These are phyloP conservation scores for Anguilla marmorata DNA, from an alignment of 2,797 vertebrate genomes.

Conservation along the genomic window DNA sequence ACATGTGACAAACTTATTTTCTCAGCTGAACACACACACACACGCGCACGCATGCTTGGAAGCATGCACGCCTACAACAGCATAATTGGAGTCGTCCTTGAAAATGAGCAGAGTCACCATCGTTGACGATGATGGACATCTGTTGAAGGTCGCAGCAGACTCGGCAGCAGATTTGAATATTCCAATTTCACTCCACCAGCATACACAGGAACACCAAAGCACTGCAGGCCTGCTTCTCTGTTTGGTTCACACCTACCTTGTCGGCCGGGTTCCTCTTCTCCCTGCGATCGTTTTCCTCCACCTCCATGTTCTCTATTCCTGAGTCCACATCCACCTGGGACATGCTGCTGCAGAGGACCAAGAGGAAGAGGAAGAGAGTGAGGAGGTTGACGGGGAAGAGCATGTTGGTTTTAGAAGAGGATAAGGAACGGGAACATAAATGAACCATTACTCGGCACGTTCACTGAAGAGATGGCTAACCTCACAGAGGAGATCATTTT, in stretches of 20 bases:
- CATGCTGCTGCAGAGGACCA: slow-evolving; percentile 75
- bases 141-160: not conserved
- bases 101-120: not conserved
- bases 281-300: slow-evolving; percentile 94
- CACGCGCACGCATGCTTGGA: not conserved
- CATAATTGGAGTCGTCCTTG: not conserved
- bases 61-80: not conserved
- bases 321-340: slow-evolving; percentile 99
- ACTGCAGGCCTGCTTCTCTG: not conserved
- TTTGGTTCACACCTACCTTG: slow-evolving; percentile 74
- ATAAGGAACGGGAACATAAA: slow-evolving; percentile 22
- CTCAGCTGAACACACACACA: slow-evolving; percentile 5
- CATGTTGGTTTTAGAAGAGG: not conserved
- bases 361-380: slow-evolving; percentile 42
- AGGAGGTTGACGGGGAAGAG: not conserved
- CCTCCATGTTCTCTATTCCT: slow-evolving; percentile 99
- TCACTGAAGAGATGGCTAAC: not conserved
- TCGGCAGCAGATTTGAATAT: not conserved
- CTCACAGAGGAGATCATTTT: not conserved
- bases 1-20: not conserved
- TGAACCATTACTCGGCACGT: not conserved
- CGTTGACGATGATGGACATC: not conserved
- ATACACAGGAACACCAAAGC: not conserved
- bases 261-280: slow-evolving; percentile 93
- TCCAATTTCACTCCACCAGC: not conserved